These are phyloP conservation scores for Onychostoma macrolepis DNA, from an alignment of 2,113 vertebrate genomes.

Conservation along the genomic window DNA sequence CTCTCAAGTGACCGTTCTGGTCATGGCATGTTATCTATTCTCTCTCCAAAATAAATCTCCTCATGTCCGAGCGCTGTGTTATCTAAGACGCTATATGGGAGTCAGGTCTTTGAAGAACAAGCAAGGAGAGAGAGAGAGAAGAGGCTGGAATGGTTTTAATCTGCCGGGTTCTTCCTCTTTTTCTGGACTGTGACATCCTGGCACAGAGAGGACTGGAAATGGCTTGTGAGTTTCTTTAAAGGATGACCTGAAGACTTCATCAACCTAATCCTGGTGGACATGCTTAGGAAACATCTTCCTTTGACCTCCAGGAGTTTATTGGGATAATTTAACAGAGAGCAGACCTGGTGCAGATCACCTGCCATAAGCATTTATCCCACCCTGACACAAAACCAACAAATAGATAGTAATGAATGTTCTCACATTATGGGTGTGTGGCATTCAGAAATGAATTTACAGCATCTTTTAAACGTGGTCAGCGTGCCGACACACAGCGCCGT, in stretches of 20 bases:
- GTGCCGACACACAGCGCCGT: too few species aligned
- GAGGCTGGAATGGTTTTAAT: constrained; percentile 53
- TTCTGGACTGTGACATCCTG: constrained; percentile 8
- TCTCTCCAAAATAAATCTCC: constrained; percentile 51
- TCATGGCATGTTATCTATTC: constrained; percentile 45
- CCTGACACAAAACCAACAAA: background rate
- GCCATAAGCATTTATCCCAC: constrained; percentile 25
- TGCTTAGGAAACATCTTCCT: constrained; percentile 20
- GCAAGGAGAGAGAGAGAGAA: constrained; percentile 29
- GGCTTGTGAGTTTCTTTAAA: constrained; percentile 37
- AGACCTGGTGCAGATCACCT: background rate
- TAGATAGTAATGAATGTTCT: background rate
- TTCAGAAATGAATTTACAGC: background rate
- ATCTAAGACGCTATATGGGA: constrained; percentile 51
- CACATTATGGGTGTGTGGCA: background rate
- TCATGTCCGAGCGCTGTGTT: constrained; percentile 32
- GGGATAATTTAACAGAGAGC: background rate
- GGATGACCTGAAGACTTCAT: constrained; percentile 48
- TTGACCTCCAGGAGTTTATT: constrained; percentile 45
- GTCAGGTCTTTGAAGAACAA: constrained; percentile 47
- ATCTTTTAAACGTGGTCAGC: too few species aligned
- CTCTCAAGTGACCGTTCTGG: constrained; percentile 32
- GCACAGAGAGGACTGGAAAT: constrained; percentile 1
- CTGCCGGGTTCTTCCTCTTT: constrained; percentile 34
- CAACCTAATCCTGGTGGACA: constrained; percentile 45